phyloP scores from a whole-genome alignment of 2,888 invertebrate genomes.

The Salticus scenicus region DNA sequence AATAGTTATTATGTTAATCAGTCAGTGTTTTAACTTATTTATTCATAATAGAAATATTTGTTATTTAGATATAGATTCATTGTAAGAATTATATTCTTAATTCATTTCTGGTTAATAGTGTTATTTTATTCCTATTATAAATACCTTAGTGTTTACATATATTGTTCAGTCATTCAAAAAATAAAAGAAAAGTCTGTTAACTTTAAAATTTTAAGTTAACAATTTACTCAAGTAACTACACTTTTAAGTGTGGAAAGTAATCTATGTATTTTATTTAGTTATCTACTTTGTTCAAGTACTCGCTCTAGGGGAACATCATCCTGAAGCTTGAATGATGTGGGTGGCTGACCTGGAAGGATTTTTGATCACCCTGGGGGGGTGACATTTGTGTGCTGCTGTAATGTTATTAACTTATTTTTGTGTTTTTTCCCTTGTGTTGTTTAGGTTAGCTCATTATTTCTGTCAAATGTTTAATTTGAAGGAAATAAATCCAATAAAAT shows the following conservation, averaged over 20 bases:
- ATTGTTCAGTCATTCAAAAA: conserved; percentile 61
- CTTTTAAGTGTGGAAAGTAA: conserved; percentile 55
- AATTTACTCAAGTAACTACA: conserved; percentile 15
- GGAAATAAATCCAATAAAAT: too few species aligned
- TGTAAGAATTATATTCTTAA: too few species aligned
- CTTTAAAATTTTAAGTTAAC: conserved; percentile 7
- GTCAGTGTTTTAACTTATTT: too few species aligned
- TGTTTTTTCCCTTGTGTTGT: background rate
- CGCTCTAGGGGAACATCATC: conserved; percentile 69
- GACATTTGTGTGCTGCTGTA: conserved; percentile 47
- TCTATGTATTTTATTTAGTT: conserved; percentile 69
- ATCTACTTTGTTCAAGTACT: conserved; percentile 58
- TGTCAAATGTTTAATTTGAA: background rate
- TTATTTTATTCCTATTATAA: too few species aligned
- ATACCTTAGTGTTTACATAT: background rate
- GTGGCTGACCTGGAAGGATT: conserved; percentile 75
- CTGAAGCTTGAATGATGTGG: conserved; percentile 72
- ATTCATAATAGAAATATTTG: too few species aligned
- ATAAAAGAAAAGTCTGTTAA: conserved; percentile 3
- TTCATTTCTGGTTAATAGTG: too few species aligned
- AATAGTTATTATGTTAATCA: too few species aligned
- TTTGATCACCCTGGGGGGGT: conserved; percentile 75
- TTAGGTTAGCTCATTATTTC: background rate
- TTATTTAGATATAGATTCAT: too few species aligned
- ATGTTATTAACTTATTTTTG: background rate